Conservation (phyloP, 1,140 invertebrate species). For the Camponotus pennsylvanicus region DNA sequence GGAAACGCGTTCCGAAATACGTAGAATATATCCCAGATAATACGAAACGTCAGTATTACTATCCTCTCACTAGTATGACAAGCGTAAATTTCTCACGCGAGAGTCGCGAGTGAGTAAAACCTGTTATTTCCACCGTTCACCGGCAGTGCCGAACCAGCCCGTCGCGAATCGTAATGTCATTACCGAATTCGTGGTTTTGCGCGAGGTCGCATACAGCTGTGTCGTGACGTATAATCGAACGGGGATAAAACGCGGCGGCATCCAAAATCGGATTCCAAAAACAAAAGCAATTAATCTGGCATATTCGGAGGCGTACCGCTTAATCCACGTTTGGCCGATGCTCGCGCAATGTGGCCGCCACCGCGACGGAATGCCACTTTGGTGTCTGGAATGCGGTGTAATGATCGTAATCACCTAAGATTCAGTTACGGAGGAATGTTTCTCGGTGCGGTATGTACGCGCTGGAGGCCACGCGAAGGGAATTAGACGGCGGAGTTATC, state of each 20-base stretch:
- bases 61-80: background rate
- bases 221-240: conserved; percentile 8
- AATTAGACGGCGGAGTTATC: conserved; percentile 57
- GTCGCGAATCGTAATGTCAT: conserved; percentile 37
- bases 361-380: conserved; percentile 80
- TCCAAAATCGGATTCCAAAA: conserved; percentile 69
- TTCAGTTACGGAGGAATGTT: conserved; percentile 78
- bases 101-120: background rate
- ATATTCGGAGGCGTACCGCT: conserved; percentile 74
- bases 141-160: conserved; percentile 20
- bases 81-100: background rate
- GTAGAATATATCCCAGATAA: conserved; percentile 11
- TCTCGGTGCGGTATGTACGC: conserved; percentile 68
- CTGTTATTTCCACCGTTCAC: background rate
- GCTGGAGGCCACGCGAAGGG: conserved; percentile 59
- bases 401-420: conserved; percentile 80
- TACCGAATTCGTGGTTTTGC: conserved; percentile 41
- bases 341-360: conserved; percentile 78
- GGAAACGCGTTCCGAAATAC: background rate
- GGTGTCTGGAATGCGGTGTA: conserved; percentile 81
- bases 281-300: conserved; percentile 75
- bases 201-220: conserved; percentile 11
- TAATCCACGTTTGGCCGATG: conserved; percentile 79
- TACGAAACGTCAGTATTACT: conserved; percentile 3
- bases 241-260: conserved; percentile 48